Base-by-base conservation (phyloP, 2,797 vertebrate genomes). In the Myioborus miniatus region DNA sequence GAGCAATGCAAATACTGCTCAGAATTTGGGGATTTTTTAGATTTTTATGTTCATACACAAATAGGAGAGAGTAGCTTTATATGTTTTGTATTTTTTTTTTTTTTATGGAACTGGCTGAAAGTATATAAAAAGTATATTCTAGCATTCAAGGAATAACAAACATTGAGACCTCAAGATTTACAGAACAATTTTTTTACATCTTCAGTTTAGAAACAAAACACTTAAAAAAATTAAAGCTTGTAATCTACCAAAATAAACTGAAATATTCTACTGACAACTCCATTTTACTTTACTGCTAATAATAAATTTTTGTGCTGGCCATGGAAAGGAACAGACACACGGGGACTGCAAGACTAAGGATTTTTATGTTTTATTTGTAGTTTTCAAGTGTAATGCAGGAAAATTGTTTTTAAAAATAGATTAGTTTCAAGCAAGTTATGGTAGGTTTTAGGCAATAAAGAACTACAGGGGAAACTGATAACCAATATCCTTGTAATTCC, bases 1-100 rank as follows among this genome's bases (percentile, higher is more conserved):
- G 6, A 80, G 1, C 12, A 87, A 58, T 30, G 32, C 1, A 83
- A 63, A 34, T 43, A 29, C 12, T 60, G 1, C 34, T 63, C 19
- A 13, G 5, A 15, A 11, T 60, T 47, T 58, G 17, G 6, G 2
- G 0, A 1, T 15, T 39, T 75, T 69, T 59, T 10, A 18, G 9
- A 30, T n/a, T 47, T 83, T 71, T 26, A n/a, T 9, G 5, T 41
- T 83, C 22, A 22, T 59, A 43, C 2, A 2, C 7, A 50, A 34
- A 6, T 52, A 64, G 4, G 18, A 80, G 9, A 49, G 3, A 44
- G 17, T 44, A 70, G 1, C 5, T n/a, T 71, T 34, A 5, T n/a
- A 37, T 14, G 1, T 30, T 81, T 47, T 5, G 8, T 1, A 1
- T 2, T 70, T 47, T 56, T 39, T 39, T 39, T 39, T 39, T 41